A percentile compares a stretch with the other conserved stretches of the same genome.
phyloP scores from a whole-genome alignment of 2,888 invertebrate genomes.

The Neoitamus cyanurus region DNA sequence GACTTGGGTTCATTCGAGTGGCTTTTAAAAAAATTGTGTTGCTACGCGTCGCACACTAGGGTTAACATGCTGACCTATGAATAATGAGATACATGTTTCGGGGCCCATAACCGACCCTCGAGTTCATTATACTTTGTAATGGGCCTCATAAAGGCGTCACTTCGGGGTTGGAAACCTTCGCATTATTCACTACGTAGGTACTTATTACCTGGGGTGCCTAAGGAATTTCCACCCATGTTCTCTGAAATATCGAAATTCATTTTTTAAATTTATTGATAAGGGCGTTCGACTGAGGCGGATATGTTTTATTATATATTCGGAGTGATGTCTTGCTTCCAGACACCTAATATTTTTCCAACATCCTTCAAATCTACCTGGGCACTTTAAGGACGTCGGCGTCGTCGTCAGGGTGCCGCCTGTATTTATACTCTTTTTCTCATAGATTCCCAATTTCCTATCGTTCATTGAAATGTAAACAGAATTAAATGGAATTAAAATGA shows the following conservation, averaged over 20 bases:
- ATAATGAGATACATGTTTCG: neutral
- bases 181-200: neutral
- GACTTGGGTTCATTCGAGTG: neutral
- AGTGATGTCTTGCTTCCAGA: neutral
- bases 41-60: neutral
- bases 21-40: neutral
- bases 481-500: too few relatives aligned
- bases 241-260: neutral
- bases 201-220: neutral
- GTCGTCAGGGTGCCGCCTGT: too few relatives aligned
- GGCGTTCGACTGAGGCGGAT: neutral
- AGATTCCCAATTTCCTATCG: too few relatives aligned
- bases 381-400: too few relatives aligned
- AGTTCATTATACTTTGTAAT: neutral
- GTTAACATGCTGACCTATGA: neutral
- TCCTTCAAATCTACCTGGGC: neutral
- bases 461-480: too few relatives aligned
- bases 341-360: neutral
- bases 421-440: too few relatives aligned
- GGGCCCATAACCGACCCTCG: neutral
- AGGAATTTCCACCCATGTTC: neutral
- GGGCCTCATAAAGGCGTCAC: neutral
- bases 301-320: neutral
- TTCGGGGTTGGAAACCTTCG: neutral
- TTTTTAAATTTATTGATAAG: neutral